Evolutionary conservation across 1,140 invertebrate species (phyloP).

Genomic region (Glomeris maerens): DNA sequence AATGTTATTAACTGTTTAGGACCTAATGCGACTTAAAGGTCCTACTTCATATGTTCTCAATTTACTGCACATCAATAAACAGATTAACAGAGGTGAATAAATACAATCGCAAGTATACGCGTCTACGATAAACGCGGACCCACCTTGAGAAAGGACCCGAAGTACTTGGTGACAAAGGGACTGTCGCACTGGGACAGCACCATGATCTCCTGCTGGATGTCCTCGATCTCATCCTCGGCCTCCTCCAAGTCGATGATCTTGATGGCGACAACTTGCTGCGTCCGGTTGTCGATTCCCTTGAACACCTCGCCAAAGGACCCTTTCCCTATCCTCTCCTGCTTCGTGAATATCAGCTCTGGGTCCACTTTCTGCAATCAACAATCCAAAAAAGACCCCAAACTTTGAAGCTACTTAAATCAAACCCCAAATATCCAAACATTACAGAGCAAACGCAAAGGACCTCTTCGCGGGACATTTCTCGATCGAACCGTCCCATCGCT

Average conservation of each 20-base stretch:
- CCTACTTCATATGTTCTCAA: too few relatives aligned
- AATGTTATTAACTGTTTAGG: too few relatives aligned
- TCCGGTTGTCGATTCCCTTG: slow-evolving; percentile 95
- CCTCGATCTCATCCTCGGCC: slow-evolving; percentile 99
- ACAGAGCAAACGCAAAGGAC: too few relatives aligned
- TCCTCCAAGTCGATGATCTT: slow-evolving; percentile 99
- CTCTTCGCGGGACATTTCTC: too few relatives aligned
- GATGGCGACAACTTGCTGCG: slow-evolving; percentile 96
- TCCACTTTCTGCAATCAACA: slow-evolving; percentile 74
- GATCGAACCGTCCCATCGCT: too few relatives aligned
- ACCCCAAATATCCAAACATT: too few relatives aligned
- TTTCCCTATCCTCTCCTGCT: slow-evolving; percentile 97
- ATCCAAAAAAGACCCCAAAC: slow-evolving; percentile 25
- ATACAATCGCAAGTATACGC: too few relatives aligned
- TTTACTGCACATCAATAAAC: too few relatives aligned
- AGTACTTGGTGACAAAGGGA: slow-evolving; percentile 97
- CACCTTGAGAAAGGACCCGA: slow-evolving; percentile 90
- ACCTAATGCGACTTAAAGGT: too few relatives aligned
- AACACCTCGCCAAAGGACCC: slow-evolving; percentile 99
- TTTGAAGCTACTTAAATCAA: too few relatives aligned
- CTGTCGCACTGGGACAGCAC: slow-evolving; percentile 98
- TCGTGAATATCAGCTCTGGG: slow-evolving; percentile 96
- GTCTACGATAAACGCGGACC: too few relatives aligned
- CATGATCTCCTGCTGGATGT: slow-evolving; percentile 99
- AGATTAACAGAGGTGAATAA: background rate